Conservation (phyloP, 2,888 invertebrate species). For the Rhingia rostrata region DNA sequence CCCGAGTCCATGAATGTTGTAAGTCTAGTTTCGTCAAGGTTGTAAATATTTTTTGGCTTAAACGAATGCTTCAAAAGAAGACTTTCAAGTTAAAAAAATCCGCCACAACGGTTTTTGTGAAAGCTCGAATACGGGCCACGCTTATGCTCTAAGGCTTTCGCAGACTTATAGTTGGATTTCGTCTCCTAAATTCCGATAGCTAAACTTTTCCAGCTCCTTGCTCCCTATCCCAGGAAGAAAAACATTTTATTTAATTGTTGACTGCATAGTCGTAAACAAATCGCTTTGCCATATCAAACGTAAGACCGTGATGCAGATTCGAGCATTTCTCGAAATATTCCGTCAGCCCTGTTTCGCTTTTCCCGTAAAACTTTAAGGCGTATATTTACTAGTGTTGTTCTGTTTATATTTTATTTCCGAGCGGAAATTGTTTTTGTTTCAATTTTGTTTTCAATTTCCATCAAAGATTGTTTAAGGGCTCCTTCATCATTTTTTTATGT, state of each 20-base stretch:
- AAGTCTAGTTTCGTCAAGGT: slow-evolving; percentile 15
- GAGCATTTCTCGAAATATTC: too few species aligned
- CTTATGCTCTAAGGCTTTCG: slow-evolving; percentile 14
- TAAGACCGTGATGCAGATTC: background rate
- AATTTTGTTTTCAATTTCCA: too few species aligned
- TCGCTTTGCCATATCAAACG: slow-evolving; percentile 12
- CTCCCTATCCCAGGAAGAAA: slow-evolving; percentile 20
- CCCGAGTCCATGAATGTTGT: slow-evolving; percentile 7
- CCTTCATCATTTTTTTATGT: too few species aligned
- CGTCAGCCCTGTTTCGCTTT: too few species aligned
- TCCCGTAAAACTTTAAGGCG: too few species aligned
- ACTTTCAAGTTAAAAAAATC: slow-evolving; percentile 11
- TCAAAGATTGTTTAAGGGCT: too few species aligned
- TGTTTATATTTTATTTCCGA: too few species aligned
- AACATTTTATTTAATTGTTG: slow-evolving; percentile 15
- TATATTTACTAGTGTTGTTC: too few species aligned
- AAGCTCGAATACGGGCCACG: slow-evolving; percentile 26
- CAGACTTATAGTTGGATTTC: slow-evolving; percentile 36
- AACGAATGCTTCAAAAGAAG: too few species aligned
- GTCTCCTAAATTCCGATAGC: slow-evolving; percentile 17
- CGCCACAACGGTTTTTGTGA: slow-evolving; percentile 13
- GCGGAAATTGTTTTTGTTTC: too few species aligned
- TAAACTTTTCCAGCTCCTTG: slow-evolving; percentile 28
- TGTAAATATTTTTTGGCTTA: slow-evolving; percentile 7
- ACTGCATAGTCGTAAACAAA: slow-evolving; percentile 24